Evolutionary conservation across 1,140 invertebrate species (phyloP), one percentile per base, ranked within the genome.

Genomic region (Bombus superbus): DNA sequence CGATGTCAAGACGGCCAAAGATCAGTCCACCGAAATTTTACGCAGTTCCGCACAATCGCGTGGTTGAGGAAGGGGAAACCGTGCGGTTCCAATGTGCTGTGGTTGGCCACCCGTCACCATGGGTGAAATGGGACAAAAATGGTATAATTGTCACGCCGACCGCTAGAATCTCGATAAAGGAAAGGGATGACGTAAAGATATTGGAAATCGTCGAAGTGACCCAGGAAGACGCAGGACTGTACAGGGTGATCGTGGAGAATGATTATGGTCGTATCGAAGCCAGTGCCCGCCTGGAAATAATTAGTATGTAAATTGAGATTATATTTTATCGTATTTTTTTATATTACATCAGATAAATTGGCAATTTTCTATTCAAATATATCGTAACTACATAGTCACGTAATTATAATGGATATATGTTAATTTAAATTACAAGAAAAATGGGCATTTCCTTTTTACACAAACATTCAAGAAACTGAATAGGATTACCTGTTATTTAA

Each of bases 111-210:
- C 98, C 98, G 0, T 94, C 96, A 0, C 98, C 98, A 0, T 97
- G 97, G 97, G 96, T 97, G 0, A 96, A 96, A 9, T 98, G 98
- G 98, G 97, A 98, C 91, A 98, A 98, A 92, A 97, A 98, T 89
- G 97, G 97, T 9, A 86, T 95, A 10, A 94, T 96, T 32, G 96
- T 98, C 6, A 97, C 96, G 1, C 96, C 96, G 2, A 96, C 96
- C 1, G 93, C 96, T 0, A 96, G 97, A 66, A 96, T 98, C 13
- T 96, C 95, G 2, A 96, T 98, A 10, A 97, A 96, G 69, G 98
- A 98, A 92, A 96, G 96, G 64, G 97, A 98, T 83, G 98, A 98
- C 95, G 91, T 96, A 78, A 95, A 97, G 64, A 96, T 97, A 59
- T 95, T 99, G 44, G 97, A 98, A 95, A 98, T 98, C 62, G 94